These are phyloP conservation scores for Melanotaenia pygmaea DNA, from an alignment of 2,797 vertebrate genomes.

Conservation along the genomic window DNA sequence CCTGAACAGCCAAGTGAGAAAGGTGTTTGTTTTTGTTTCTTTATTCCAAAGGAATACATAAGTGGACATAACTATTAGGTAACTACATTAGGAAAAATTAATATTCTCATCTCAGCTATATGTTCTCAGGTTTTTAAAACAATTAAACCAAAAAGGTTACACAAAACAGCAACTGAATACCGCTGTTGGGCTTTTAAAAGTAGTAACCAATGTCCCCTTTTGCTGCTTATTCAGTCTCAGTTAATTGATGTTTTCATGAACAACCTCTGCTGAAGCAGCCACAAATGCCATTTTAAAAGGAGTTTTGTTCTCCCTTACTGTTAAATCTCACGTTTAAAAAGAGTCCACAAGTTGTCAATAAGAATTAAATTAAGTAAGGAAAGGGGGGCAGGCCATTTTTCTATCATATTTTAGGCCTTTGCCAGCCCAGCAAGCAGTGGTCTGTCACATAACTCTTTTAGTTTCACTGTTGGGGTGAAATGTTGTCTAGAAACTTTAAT, in stretches of 20 bases:
- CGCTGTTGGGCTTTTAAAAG: neutral
- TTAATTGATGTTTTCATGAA: neutral
- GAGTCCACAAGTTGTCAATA: neutral
- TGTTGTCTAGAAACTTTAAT: no score
- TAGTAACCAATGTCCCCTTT: neutral
- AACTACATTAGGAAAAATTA: no score
- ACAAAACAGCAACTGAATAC: neutral
- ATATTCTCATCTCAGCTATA: no score
- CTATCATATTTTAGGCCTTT: neutral
- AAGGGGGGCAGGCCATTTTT: neutral
- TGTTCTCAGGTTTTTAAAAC: no score
- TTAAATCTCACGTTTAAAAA: constrained; percentile 4
- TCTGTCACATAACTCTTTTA: neutral
- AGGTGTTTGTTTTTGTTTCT: no score
- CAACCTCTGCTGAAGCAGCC: neutral
- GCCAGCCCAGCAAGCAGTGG: neutral
- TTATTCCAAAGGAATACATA: no score
- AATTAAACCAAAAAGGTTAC: neutral
- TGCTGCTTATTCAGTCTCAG: neutral
- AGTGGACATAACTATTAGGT: no score
- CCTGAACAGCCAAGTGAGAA: neutral
- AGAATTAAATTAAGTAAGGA: neutral
- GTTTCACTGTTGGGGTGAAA: neutral
- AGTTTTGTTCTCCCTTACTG: neutral
- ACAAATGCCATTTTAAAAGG: neutral